Percentiles rank a stretch among this genome's conserved stretches.
These are phyloP conservation scores for Vannuccia rotundouncinata DNA, from an alignment of 2,888 invertebrate species.

Conservation along the genomic window DNA sequence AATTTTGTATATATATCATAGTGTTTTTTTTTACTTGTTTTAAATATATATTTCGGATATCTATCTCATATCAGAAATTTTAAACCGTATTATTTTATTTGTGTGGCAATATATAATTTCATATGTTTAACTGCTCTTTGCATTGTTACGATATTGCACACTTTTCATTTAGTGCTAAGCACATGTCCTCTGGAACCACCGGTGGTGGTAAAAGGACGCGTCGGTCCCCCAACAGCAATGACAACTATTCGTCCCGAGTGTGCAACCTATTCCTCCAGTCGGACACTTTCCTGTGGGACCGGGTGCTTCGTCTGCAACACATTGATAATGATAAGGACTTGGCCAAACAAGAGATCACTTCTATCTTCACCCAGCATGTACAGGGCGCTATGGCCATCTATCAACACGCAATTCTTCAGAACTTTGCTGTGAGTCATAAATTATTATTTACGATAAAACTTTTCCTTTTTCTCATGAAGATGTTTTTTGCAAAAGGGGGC, in stretches of 20 bases:
- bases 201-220: not conserved
- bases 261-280: constrained; percentile 95
- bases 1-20: no score
- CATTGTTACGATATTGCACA: no score
- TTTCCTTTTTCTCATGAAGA: no score
- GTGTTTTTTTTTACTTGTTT: no score
- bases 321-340: constrained; percentile 53
- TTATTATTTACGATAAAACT: no score
- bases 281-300: constrained; percentile 92
- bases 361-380: constrained; percentile 93
- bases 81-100: no score
- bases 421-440: constrained; percentile 41
- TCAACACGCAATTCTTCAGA: constrained; percentile 46
- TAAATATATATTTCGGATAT: no score
- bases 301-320: constrained; percentile 56
- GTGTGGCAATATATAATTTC: no score
- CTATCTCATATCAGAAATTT: no score
- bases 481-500: no score
- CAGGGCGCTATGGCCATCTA: constrained; percentile 72
- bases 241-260: constrained; percentile 24
- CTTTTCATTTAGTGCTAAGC: no score
- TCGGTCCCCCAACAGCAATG: not conserved
- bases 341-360: constrained; percentile 90
- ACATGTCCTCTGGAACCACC: not conserved
- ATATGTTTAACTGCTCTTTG: no score